Percentiles rank a stretch among this genome's conserved stretches.
Conservation (phyloP, 2,797 vertebrate species). For the Ceryle rudis region DNA sequence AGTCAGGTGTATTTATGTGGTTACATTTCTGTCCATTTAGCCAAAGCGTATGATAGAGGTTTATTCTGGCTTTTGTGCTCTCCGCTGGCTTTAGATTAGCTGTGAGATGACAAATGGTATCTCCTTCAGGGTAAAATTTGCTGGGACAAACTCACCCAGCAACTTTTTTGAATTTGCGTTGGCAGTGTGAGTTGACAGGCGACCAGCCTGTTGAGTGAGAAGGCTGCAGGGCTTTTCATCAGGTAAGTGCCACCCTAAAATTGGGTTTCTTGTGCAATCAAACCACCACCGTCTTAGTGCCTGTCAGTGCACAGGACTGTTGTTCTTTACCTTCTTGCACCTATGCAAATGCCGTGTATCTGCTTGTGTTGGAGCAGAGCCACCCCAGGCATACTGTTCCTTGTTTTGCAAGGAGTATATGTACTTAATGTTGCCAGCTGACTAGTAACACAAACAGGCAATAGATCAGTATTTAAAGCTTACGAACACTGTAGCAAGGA, state of each 20-base stretch:
- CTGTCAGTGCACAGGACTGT: background rate
- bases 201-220: background rate
- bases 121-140: background rate
- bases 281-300: background rate
- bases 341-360: background rate
- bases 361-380: background rate
- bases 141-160: background rate
- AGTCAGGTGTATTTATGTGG: background rate
- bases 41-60: background rate
- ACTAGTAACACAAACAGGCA: background rate
- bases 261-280: background rate
- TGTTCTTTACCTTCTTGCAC: background rate
- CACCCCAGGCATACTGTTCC: background rate
- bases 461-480: background rate
- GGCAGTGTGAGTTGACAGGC: background rate
- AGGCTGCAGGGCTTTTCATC: conserved; percentile 3
- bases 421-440: background rate
- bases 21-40: background rate
- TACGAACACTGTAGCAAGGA: background rate
- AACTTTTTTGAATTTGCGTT: background rate
- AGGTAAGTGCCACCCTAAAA: background rate
- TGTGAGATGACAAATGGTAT: conserved; percentile 17
- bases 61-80: conserved; percentile 30
- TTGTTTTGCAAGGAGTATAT: background rate
- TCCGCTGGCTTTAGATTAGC: background rate